phyloP scores from a whole-genome alignment of 2,888 invertebrate genomes.

The Dasypolia templi region DNA sequence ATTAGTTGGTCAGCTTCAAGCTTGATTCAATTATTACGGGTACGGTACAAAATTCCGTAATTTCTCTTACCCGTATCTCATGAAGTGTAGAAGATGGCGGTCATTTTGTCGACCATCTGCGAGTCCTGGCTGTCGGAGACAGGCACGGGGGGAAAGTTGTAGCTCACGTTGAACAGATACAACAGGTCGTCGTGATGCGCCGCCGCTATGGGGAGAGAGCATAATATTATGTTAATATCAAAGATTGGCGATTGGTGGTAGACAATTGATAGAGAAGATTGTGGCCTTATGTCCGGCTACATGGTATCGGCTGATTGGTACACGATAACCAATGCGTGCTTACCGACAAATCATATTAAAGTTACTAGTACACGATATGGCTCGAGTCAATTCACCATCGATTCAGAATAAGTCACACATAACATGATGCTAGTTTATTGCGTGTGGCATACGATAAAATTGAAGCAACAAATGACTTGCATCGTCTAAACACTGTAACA shows the following conservation, averaged over 20 bases:
- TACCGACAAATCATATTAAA: background rate
- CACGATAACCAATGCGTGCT: background rate
- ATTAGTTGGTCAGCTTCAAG: background rate
- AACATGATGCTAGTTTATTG: background rate
- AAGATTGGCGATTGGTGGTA: too few species aligned
- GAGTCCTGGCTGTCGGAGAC: slow-evolving; percentile 75
- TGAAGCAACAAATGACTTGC: background rate
- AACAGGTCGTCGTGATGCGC: slow-evolving; percentile 88
- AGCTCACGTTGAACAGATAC: slow-evolving; percentile 85
- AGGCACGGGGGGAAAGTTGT: slow-evolving; percentile 73
- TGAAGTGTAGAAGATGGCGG: slow-evolving; percentile 84
- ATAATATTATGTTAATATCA: background rate
- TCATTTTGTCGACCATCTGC: slow-evolving; percentile 80
- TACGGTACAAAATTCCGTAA: background rate
- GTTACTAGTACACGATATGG: background rate
- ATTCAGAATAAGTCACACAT: background rate
- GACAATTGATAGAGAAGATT: too few species aligned
- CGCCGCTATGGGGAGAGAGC: slow-evolving; percentile 72
- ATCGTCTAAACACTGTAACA: background rate
- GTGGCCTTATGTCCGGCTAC: background rate
- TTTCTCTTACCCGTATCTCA: slow-evolving; percentile 77
- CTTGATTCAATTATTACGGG: background rate
- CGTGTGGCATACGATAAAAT: background rate
- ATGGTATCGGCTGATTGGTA: background rate
- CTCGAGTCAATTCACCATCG: background rate